Conservation (phyloP, 2,113 vertebrate genomes). For the Myrmophylax atrothorax region DNA sequence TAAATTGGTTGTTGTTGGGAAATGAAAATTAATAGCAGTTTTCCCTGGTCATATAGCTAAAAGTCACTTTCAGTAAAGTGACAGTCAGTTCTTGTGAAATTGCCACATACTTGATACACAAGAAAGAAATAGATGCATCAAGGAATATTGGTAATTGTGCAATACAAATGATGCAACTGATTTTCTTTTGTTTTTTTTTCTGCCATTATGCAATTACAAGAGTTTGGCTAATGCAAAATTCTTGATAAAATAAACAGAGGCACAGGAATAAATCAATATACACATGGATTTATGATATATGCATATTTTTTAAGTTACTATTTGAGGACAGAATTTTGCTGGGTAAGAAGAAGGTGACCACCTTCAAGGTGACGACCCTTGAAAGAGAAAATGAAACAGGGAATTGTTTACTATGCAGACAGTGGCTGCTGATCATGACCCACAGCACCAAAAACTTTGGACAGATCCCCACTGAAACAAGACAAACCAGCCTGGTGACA, state of each 20-base stretch:
- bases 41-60: not conserved
- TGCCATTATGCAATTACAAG: not conserved
- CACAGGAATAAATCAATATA: not conserved
- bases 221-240: not conserved
- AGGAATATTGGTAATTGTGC: not conserved
- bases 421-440: not conserved
- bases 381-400: not conserved
- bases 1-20: not conserved
- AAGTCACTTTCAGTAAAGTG: not conserved
- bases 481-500: not conserved
- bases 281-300: not conserved
- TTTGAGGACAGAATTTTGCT: not conserved
- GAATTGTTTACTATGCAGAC: not conserved
- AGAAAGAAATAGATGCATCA: not conserved
- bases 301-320: not conserved
- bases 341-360: not conserved
- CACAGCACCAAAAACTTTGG: not conserved
- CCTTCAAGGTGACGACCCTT: not conserved
- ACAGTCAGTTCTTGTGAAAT: conserved; percentile 10
- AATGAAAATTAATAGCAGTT: conserved; percentile 7
- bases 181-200: not conserved
- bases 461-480: not conserved
- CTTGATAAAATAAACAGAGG: not conserved
- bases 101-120: not conserved
- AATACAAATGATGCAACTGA: not conserved